Conservation (phyloP, 2,113 vertebrate genomes). For the Barnardius zonarius region DNA sequence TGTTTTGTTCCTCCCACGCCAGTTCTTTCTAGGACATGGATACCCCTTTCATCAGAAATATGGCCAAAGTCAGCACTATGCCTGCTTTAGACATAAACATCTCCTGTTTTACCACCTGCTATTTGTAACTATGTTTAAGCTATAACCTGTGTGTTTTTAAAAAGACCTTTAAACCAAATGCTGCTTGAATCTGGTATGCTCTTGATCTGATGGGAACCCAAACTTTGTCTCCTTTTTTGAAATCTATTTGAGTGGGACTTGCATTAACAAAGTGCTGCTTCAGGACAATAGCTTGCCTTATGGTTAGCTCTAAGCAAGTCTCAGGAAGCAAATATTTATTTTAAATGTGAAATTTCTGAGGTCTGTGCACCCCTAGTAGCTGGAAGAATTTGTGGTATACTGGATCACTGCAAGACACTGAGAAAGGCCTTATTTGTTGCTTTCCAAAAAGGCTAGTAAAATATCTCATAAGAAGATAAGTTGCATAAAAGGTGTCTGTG, state of each 20-base stretch:
- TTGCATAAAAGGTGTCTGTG: slow-evolving; percentile 45
- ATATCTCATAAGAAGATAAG: slow-evolving; percentile 50
- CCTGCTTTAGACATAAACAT: neutral
- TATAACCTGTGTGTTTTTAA: neutral
- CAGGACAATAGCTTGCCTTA: neutral
- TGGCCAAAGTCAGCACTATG: neutral
- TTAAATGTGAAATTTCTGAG: neutral
- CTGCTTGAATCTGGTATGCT: neutral
- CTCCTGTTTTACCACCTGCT: neutral
- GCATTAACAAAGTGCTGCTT: neutral
- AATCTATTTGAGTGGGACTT: neutral
- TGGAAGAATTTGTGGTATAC: neutral
- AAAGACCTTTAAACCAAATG: neutral
- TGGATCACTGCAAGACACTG: neutral
- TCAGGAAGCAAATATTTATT: slow-evolving; percentile 21
- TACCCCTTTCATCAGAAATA: neutral
- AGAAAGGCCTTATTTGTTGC: slow-evolving; percentile 48
- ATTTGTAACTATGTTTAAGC: neutral
- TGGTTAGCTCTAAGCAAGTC: neutral
- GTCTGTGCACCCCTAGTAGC: neutral
- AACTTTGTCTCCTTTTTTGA: neutral
- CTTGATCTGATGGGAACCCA: neutral
- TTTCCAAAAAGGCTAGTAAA: slow-evolving; percentile 56
- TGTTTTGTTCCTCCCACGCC: rapidly evolving
- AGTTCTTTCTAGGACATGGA: neutral